A percentile compares a stretch with the other conserved stretches of the same genome.
Evolutionary conservation across 2,113 vertebrate species (phyloP).

Genomic region (Coregonus clupeaformis): DNA sequence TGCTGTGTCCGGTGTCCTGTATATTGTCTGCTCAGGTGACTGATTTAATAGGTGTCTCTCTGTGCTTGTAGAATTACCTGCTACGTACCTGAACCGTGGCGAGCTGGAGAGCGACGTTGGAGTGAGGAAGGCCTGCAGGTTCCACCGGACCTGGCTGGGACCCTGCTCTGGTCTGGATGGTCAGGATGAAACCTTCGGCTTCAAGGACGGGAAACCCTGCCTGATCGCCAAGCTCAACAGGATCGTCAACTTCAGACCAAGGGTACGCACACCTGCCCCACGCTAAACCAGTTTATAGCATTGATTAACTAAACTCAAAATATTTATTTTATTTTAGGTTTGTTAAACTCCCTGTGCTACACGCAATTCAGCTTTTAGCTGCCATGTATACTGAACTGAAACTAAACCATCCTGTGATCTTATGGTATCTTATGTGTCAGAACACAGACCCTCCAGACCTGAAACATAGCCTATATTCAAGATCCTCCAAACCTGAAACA

Average conservation of each 20-base stretch:
- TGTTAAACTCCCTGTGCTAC: no score
- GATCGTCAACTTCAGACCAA: slow-evolving; percentile 88
- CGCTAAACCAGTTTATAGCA: not conserved
- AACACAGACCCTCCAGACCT: no score
- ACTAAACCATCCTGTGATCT: no score
- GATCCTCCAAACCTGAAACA: no score
- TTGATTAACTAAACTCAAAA: no score
- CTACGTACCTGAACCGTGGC: not conserved
- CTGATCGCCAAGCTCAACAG: slow-evolving; percentile 93
- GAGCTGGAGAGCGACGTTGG: not conserved
- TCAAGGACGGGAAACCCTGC: slow-evolving; percentile 84
- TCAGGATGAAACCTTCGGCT: slow-evolving; percentile 74
- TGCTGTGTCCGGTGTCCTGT: no score
- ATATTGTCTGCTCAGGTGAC: no score
- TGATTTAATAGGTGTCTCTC: not conserved
- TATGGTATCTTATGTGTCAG: no score
- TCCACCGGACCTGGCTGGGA: slow-evolving; percentile 45
- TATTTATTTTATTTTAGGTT: no score
- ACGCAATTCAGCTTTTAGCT: no score
- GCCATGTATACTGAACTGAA: no score
- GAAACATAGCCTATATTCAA: no score
- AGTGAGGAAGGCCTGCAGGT: not conserved
- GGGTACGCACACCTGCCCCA: slow-evolving; percentile 67
- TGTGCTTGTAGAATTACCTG: not conserved
- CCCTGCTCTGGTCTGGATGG: slow-evolving; percentile 78